These are phyloP conservation scores for Orthosia gracilis DNA, from an alignment of 2,888 invertebrate species.

Conservation along the genomic window DNA sequence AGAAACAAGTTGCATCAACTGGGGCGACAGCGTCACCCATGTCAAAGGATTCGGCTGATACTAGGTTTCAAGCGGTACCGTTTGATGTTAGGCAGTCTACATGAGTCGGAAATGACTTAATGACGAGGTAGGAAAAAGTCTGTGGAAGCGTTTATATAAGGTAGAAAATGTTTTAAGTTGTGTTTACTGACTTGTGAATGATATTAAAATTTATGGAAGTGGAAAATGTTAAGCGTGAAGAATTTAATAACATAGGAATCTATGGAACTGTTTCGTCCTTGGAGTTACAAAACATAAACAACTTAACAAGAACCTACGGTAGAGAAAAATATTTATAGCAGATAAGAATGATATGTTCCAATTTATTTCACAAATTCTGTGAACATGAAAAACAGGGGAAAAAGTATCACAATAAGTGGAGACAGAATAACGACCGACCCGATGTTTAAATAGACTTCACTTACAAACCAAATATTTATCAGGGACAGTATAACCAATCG, in stretches of 20 bases:
- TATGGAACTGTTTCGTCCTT: no score
- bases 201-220: background rate
- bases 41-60: constrained; percentile 44
- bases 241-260: background rate
- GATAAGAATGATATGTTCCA: background rate
- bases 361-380: background rate
- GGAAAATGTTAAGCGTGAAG: background rate
- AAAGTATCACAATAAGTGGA: no score
- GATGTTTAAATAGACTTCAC: no score
- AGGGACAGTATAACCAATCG: no score
- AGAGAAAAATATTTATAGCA: background rate
- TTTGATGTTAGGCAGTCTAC: constrained; percentile 41
- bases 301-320: background rate
- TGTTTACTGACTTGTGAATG: background rate
- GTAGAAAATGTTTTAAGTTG: background rate
- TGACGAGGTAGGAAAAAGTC: background rate
- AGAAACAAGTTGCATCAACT: constrained; percentile 21
- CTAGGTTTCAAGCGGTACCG: constrained; percentile 20
- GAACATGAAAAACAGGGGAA: no score
- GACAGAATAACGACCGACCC: no score
- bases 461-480: no score
- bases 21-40: background rate
- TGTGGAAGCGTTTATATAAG: background rate
- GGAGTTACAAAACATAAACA: background rate
- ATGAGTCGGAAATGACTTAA: constrained; percentile 12